Percentiles rank a stretch among this genome's conserved stretches.
Evolutionary conservation across 2,888 invertebrate species (phyloP).

Genomic region (Euspilapteryx auroguttella): DNA sequence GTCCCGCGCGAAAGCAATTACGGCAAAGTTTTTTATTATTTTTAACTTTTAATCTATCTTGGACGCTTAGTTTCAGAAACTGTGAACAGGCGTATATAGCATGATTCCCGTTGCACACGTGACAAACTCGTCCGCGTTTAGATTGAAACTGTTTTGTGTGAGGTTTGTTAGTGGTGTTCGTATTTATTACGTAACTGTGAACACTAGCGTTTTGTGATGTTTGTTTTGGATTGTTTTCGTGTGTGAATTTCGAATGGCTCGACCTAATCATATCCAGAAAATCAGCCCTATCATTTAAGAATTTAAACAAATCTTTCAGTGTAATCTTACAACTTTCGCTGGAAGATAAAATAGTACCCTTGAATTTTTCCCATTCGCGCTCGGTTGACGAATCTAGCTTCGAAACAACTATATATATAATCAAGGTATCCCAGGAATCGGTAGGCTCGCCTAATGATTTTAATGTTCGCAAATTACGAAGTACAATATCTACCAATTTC

Average conservation of each 20-base stretch:
- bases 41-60: neutral
- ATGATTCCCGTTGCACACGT: neutral
- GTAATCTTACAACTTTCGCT: too few species aligned
- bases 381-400: slow-evolving; percentile 10
- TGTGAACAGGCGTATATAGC: neutral
- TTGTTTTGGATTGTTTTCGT: too few species aligned
- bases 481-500: slow-evolving; percentile 7
- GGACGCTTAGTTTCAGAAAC: neutral
- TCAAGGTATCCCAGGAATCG: slow-evolving; percentile 9
- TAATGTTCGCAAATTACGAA: slow-evolving; percentile 11
- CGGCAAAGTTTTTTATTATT: neutral
- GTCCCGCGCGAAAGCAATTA: neutral
- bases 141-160: neutral
- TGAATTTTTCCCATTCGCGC: slow-evolving; percentile 11
- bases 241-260: too few species aligned
- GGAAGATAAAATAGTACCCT: slow-evolving; percentile 3
- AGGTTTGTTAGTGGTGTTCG: slow-evolving; percentile 6
- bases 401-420: slow-evolving; percentile 9
- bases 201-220: slow-evolving; percentile 2
- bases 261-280: too few species aligned
- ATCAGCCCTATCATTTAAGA: slow-evolving; percentile 10
- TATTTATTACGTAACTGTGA: slow-evolving; percentile 8
- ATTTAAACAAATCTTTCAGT: slow-evolving; percentile 10
- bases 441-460: slow-evolving; percentile 2
- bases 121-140: neutral